Percentiles rank a stretch among this genome's conserved stretches.
Conservation (phyloP, 2,113 vertebrate species). For the Neogobius melanostomus region DNA sequence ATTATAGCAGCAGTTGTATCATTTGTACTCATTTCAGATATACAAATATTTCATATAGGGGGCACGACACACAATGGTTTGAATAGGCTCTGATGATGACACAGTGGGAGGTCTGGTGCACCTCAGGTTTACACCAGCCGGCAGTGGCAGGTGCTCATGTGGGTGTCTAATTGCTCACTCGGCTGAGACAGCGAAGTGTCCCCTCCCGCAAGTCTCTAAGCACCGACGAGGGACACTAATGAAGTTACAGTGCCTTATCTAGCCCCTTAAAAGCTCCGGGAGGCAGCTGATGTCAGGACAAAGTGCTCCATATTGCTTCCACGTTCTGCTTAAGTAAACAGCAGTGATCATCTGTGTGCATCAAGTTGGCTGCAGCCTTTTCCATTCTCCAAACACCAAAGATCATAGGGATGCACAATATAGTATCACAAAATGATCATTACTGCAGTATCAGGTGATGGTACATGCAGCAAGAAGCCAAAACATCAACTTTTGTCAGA, state of each 20-base stretch:
- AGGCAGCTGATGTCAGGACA: slow-evolving; percentile 35
- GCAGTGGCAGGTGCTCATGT: slow-evolving; percentile 40
- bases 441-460: too few species aligned
- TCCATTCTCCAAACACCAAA: background rate
- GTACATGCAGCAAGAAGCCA: too few species aligned
- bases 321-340: slow-evolving; percentile 48
- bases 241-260: slow-evolving; percentile 59
- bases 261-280: slow-evolving; percentile 55
- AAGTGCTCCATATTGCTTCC: slow-evolving; percentile 50
- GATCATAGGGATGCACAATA: background rate
- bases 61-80: background rate
- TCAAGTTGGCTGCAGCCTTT: background rate
- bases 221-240: slow-evolving; percentile 50
- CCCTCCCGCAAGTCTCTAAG: slow-evolving; percentile 33
- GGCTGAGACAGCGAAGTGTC: slow-evolving; percentile 33
- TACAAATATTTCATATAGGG: too few species aligned
- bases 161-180: slow-evolving; percentile 52
- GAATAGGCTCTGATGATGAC: slow-evolving; percentile 31
- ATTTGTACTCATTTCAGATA: too few species aligned
- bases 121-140: slow-evolving; percentile 11
- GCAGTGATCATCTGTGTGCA: slow-evolving; percentile 38
- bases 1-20: too few species aligned
- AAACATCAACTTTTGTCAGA: too few species aligned
- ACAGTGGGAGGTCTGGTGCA: slow-evolving; percentile 18
- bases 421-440: too few species aligned